phyloP scores from a whole-genome alignment of 2,113 vertebrate species.

The Jaculus jaculus region DNA sequence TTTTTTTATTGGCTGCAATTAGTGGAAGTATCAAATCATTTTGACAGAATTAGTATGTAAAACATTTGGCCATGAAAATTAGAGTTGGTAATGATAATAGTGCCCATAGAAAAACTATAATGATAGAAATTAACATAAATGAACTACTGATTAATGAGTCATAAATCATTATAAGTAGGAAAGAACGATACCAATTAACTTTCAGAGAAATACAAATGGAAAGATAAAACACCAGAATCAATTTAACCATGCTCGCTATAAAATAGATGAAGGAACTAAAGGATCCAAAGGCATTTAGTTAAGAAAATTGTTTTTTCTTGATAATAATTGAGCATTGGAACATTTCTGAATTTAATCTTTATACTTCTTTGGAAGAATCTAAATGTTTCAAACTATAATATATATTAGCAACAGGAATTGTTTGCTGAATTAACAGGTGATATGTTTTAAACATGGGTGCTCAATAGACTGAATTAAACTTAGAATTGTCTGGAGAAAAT shows the following conservation, averaged over 20 bases:
- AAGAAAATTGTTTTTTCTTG: constrained; percentile 11
- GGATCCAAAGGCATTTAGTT: not conserved
- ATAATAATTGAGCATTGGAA: not conserved
- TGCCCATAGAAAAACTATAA: constrained; percentile 11
- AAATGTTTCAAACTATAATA: not conserved
- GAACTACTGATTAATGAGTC: not conserved
- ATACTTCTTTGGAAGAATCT: not conserved
- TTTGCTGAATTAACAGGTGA: not conserved
- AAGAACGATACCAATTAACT: not conserved
- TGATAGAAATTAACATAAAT: constrained; percentile 1
- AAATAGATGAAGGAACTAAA: constrained; percentile 3
- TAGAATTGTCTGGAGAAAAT: not conserved
- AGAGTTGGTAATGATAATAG: not conserved
- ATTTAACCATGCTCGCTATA: not conserved
- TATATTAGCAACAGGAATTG: not conserved
- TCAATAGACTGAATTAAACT: not conserved
- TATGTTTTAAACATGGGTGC: not conserved
- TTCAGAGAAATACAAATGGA: not conserved
- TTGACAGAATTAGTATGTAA: not conserved
- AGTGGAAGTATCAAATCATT: not conserved
- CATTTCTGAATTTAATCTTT: not conserved
- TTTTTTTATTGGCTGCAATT: not conserved
- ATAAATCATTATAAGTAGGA: not conserved
- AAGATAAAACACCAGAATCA: constrained; percentile 9
- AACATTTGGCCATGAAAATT: constrained; percentile 21